A percentile compares a stretch with the other conserved stretches of the same genome.
These are phyloP conservation scores for Acanthacorydalis orientalis DNA, from an alignment of 2,888 invertebrate genomes.

Conservation along the genomic window DNA sequence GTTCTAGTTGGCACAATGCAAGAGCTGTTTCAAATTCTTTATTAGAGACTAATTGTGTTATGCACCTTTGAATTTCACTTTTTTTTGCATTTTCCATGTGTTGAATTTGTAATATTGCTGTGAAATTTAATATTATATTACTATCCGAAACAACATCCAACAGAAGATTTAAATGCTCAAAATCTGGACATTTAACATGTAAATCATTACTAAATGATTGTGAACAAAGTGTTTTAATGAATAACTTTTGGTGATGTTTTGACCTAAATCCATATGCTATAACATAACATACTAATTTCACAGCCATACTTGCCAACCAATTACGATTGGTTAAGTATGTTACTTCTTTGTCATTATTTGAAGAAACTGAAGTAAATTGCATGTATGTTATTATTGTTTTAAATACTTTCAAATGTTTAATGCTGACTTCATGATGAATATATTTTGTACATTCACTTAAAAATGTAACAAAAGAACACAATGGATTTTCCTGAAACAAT, in stretches of 20 bases:
- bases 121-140: slow-evolving; percentile 33
- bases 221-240: slow-evolving; percentile 38
- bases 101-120: slow-evolving; percentile 16
- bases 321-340: slow-evolving; percentile 32
- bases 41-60: slow-evolving; percentile 31
- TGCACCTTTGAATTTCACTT: slow-evolving; percentile 33
- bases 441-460: slow-evolving; percentile 23
- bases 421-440: slow-evolving; percentile 10
- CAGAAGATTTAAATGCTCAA: slow-evolving; percentile 28
- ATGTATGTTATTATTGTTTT: slow-evolving; percentile 17
- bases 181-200: slow-evolving; percentile 25
- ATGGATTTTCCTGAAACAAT: slow-evolving; percentile 41
- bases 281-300: slow-evolving; percentile 40
- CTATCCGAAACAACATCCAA: slow-evolving; percentile 40
- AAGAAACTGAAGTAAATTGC: slow-evolving; percentile 16
- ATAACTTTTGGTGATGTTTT: slow-evolving; percentile 41
- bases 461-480: slow-evolving; percentile 40
- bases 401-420: slow-evolving; percentile 24
- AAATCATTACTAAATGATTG: slow-evolving; percentile 39
- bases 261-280: slow-evolving; percentile 44
- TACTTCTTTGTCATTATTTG: slow-evolving; percentile 25
- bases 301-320: slow-evolving; percentile 37
- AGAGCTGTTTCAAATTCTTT: slow-evolving; percentile 38
- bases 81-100: slow-evolving; percentile 17
- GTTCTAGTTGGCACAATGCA: slow-evolving; percentile 34